Evolutionary conservation across 2,888 invertebrate genomes (phyloP), one percentile per base, ranked within the genome.

Genomic region (Drosophila formosana): DNA sequence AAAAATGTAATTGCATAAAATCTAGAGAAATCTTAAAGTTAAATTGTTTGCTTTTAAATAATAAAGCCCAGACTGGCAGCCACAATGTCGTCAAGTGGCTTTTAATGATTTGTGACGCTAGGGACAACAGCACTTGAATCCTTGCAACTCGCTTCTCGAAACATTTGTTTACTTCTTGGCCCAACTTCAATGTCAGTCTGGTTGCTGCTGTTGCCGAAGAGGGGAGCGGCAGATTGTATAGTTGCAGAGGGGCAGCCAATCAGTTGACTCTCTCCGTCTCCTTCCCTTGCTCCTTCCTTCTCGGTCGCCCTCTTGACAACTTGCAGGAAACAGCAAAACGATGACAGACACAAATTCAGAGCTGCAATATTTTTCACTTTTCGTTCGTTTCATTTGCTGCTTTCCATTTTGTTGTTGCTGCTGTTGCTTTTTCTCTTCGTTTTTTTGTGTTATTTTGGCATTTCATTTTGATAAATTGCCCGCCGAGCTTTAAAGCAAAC

Each of bases 381-480:
- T 73, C 79, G 49, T 47, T 60, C 65, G 62, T 55, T 64, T 68
- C 32, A 37, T 67, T 68, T 66, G 69, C 58, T 46, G 45, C 30
- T 47, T 55, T 66, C 30, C 9, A 32, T 32, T 8, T 32, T 32
- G 32, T n/a, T 37, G 37, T 41, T 41, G 2, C 50, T 41, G 30
- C 11, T 18, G 62, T 47, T 41, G 9, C 37, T 41, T n/a, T 41
- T 51, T 18, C 28, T 56, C 57, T 43, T 65, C 37, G 30, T 23
- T 43, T 49, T 53, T 58, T 51, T 60, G 52, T 67, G 62, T 67
- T 58, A 60, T 67, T 69, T 64, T 75, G 75, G 73, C 72, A 70
- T 75, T 86, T 81, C 78, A 81, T 82, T 86, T 85, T 85, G 85
- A 85, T 85, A 86, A 85, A 85, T 86, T 84, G 80, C 72, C 11